A percentile compares a stretch with the other conserved stretches of the same genome.
Evolutionary conservation across 1,140 invertebrate genomes (phyloP).

Genomic region (Portunus trituberculatus): DNA sequence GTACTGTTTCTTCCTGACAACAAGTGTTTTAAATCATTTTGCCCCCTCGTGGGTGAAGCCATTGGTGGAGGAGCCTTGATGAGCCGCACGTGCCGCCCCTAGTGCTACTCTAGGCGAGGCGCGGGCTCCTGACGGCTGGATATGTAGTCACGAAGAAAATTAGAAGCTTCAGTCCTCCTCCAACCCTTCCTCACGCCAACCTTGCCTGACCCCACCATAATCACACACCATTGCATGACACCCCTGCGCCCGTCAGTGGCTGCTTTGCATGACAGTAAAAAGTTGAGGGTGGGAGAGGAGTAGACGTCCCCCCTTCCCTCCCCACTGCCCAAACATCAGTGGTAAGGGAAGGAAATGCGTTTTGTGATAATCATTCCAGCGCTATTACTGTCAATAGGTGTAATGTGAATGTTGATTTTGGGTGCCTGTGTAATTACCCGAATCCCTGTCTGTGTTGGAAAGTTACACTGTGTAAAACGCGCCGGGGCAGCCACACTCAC

Average conservation of each 20-base stretch:
- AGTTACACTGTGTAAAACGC: too few species aligned
- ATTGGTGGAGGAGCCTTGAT: too few species aligned
- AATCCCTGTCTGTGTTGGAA: too few species aligned
- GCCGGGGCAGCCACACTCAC: too few species aligned
- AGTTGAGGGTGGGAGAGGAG: neutral
- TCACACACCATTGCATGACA: neutral
- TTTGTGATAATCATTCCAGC: neutral
- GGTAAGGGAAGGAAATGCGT: neutral
- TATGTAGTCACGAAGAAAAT: too few species aligned
- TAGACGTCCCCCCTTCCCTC: neutral
- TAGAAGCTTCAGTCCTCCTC: neutral
- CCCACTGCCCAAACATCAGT: neutral
- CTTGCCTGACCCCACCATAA: neutral
- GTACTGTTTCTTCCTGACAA: neutral
- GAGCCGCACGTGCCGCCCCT: too few species aligned
- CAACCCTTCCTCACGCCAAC: neutral
- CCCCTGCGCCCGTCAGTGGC: neutral
- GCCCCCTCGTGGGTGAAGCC: too few species aligned
- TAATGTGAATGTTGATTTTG: too few species aligned
- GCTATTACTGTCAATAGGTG: too few species aligned
- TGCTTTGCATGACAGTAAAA: constrained; percentile 11
- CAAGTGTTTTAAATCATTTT: neutral
- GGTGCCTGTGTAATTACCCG: too few species aligned
- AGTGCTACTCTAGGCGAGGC: too few species aligned
- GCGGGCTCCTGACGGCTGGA: too few species aligned